These are phyloP conservation scores for Neosilurus mollespiculum DNA, from an alignment of 2,797 vertebrate species.

Conservation along the genomic window DNA sequence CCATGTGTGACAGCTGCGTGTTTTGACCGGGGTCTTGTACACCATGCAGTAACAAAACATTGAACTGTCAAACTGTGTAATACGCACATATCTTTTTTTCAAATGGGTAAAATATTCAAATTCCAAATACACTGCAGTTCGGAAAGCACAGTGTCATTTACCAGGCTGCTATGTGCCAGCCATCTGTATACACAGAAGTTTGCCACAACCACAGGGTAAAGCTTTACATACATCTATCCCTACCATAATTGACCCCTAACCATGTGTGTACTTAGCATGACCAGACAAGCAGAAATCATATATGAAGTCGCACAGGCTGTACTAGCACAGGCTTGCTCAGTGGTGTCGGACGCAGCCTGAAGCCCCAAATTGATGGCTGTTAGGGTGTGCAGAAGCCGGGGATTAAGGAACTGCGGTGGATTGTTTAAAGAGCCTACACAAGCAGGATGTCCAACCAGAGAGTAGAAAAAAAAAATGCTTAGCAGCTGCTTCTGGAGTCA, in stretches of 20 bases:
- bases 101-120: conserved; percentile 32
- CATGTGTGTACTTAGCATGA: conserved; percentile 13
- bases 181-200: conserved; percentile 10
- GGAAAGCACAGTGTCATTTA: neutral
- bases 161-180: neutral
- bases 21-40: conserved; percentile 44
- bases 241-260: conserved; percentile 21
- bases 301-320: conserved; percentile 46
- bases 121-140: conserved; percentile 3
- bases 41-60: conserved; percentile 35
- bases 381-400: conserved; percentile 59
- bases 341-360: conserved; percentile 43
- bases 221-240: neutral
- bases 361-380: conserved; percentile 56
- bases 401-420: conserved; percentile 58
- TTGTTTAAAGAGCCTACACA: conserved; percentile 62
- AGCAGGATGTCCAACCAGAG: conserved; percentile 53
- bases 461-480: conserved; percentile 51
- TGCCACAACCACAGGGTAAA: conserved; percentile 19
- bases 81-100: conserved; percentile 23
- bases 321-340: conserved; percentile 51
- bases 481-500: conserved; percentile 45
- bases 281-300: conserved; percentile 42
- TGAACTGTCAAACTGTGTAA: conserved; percentile 34
- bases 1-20: conserved; percentile 51